Percentiles rank a stretch among this genome's conserved stretches.
Evolutionary conservation across 2,113 vertebrate species (phyloP).

Genomic region (Nymphicus hollandicus): DNA sequence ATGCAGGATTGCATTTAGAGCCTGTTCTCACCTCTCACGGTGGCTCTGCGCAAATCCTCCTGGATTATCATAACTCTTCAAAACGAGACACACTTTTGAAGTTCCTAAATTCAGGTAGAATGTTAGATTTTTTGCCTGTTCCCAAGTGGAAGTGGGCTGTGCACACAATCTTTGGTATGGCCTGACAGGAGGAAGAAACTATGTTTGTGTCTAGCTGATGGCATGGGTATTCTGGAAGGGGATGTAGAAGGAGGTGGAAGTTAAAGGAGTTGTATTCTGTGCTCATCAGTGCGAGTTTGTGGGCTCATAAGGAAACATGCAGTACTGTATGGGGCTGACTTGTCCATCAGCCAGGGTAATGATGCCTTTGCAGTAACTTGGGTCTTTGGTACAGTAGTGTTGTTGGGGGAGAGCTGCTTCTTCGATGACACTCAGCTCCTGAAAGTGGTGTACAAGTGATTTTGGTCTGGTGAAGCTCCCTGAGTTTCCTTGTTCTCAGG

Average conservation of each 20-base stretch:
- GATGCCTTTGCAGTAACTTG: background rate
- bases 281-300: background rate
- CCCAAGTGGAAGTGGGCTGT: background rate
- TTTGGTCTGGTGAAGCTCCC: background rate
- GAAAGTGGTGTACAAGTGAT: background rate
- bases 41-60: background rate
- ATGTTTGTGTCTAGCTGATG: background rate
- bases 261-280: background rate
- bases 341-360: background rate
- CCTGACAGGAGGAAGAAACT: background rate
- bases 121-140: background rate
- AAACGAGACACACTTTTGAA: background rate
- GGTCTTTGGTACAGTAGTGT: background rate
- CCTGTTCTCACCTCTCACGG: constrained; percentile 29
- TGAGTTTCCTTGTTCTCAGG: background rate
- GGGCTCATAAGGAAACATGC: background rate
- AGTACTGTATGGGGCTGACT: background rate
- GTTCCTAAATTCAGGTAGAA: background rate
- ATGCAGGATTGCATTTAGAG: constrained; percentile 30
- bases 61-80: constrained; percentile 13
- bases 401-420: background rate
- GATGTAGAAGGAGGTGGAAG: background rate
- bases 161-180: background rate
- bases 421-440: background rate
- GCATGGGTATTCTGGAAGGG: background rate